Conservation (phyloP, 2,113 vertebrate species). For the Meriones unguiculatus region DNA sequence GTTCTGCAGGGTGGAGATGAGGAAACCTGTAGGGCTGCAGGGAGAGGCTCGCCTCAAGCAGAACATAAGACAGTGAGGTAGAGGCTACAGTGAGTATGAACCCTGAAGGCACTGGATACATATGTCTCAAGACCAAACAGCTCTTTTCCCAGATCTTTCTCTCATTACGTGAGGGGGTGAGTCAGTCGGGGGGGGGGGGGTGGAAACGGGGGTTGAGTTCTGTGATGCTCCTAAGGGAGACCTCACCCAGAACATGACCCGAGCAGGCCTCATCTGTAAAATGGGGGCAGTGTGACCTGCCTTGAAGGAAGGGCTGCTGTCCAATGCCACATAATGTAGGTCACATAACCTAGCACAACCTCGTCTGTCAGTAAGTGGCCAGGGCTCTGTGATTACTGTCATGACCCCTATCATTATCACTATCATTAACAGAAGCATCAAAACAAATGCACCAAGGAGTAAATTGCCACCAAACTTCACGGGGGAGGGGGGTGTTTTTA, state of each 20-base stretch:
- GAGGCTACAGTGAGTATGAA: neutral
- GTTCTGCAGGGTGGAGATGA: neutral
- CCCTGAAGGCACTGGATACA: neutral
- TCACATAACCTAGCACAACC: neutral
- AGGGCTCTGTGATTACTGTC: neutral
- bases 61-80: too few relatives aligned
- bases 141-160: neutral
- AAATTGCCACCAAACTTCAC: neutral
- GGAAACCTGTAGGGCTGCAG: neutral
- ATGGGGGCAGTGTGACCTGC: neutral
- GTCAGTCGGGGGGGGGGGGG: neutral
- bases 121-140: neutral
- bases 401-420: constrained; percentile 22
- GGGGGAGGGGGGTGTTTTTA: neutral
- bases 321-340: neutral
- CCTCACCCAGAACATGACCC: neutral
- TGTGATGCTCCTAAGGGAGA: neutral
- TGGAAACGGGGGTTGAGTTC: too few relatives aligned
- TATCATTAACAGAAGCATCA: constrained; percentile 24
- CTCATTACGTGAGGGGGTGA: neutral
- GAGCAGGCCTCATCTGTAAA: neutral
- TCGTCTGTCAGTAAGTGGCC: neutral
- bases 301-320: neutral
- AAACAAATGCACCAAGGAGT: constrained; percentile 14
- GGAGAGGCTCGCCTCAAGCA: neutral